Evolutionary conservation across 2,797 vertebrate genomes (phyloP).

Genomic region (Eptatretus atami): DNA sequence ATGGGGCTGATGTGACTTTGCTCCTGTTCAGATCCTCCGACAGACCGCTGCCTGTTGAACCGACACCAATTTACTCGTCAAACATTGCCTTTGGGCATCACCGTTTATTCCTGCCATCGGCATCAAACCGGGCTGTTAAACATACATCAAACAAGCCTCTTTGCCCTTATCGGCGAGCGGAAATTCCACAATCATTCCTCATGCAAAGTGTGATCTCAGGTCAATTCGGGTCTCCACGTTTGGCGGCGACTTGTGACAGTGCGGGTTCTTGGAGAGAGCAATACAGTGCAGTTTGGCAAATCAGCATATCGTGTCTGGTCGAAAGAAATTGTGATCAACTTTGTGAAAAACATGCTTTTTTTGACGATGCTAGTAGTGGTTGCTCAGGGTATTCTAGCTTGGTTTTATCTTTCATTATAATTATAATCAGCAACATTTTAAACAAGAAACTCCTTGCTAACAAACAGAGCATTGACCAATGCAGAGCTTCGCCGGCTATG

Average conservation of each 20-base stretch:
- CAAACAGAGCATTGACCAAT: too few species aligned
- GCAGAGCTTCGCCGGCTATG: too few species aligned
- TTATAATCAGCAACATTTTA: too few species aligned
- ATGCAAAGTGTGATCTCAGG: slow-evolving; percentile 16
- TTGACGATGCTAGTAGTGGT: too few species aligned
- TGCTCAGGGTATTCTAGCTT: too few species aligned
- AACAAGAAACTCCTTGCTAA: too few species aligned
- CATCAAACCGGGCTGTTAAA: background rate
- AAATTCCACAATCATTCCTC: slow-evolving; percentile 24
- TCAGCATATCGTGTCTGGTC: slow-evolving; percentile 2
- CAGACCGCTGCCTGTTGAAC: slow-evolving; percentile 16
- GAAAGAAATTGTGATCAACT: too few species aligned
- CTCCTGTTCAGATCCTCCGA: slow-evolving; percentile 30
- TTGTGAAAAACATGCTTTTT: too few species aligned
- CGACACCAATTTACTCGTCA: too few species aligned
- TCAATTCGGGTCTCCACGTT: slow-evolving; percentile 19
- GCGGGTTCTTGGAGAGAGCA: slow-evolving; percentile 18
- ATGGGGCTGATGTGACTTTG: slow-evolving; percentile 28
- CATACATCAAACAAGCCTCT: slow-evolving; percentile 18
- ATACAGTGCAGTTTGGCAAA: background rate
- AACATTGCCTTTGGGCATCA: too few species aligned
- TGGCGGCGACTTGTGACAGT: slow-evolving; percentile 21
- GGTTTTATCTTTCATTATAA: too few species aligned
- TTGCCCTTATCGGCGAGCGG: slow-evolving; percentile 20
- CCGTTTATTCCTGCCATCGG: too few species aligned